Evolutionary conservation across 2,888 invertebrate genomes (phyloP).

Genomic region (Ashinkailepas kermadecensis): DNA sequence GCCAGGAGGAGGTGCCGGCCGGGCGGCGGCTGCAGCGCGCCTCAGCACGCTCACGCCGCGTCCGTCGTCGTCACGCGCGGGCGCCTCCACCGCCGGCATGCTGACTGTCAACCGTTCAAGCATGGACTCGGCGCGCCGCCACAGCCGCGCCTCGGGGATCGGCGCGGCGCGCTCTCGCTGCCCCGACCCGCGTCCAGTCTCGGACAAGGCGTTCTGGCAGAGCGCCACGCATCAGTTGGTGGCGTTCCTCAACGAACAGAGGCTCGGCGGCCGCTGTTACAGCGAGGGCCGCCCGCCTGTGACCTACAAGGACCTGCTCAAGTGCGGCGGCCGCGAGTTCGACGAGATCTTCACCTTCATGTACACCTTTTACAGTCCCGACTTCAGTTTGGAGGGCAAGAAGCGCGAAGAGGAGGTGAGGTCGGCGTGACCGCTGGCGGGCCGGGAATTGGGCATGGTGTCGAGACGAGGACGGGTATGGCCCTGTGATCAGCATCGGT

Average conservation of each 20-base stretch:
- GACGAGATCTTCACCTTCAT: constrained; percentile 14
- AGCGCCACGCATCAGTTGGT: not conserved
- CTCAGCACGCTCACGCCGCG: too few species aligned
- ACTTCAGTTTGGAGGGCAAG: not conserved
- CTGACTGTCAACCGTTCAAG: not conserved
- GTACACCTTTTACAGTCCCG: not conserved
- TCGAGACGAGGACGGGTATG: too few species aligned
- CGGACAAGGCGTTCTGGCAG: constrained; percentile 1
- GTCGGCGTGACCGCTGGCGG: too few species aligned
- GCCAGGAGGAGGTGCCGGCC: too few species aligned
- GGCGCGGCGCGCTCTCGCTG: not conserved
- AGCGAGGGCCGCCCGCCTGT: not conserved
- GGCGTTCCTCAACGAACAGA: not conserved
- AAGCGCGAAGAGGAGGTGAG: constrained; percentile 11
- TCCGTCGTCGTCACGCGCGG: not conserved
- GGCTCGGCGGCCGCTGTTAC: not conserved
- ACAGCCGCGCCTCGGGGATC: not conserved
- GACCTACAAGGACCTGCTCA: constrained; percentile 18
- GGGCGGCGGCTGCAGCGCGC: too few species aligned
- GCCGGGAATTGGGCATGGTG: too few species aligned
- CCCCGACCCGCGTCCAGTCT: constrained; percentile 2
- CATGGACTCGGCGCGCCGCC: constrained; percentile 7
- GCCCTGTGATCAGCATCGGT: too few species aligned
- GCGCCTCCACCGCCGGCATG: not conserved
- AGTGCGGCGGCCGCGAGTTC: not conserved